phyloP scores from a whole-genome alignment of 2,113 vertebrate genomes.

The Leuciscus idus region DNA sequence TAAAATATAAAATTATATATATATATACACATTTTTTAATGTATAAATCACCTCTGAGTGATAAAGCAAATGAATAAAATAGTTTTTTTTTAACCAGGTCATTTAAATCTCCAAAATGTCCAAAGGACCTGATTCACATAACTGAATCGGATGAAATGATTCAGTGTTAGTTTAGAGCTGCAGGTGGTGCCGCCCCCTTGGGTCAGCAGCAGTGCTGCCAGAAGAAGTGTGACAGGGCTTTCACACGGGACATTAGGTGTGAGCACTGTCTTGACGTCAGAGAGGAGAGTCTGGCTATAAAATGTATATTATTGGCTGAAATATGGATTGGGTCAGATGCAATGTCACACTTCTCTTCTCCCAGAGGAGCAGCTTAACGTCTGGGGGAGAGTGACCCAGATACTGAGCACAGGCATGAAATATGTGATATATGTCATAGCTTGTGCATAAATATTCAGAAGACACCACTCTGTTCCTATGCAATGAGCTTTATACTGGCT shows the following conservation, averaged over 20 bases:
- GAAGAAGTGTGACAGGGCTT: slow-evolving; percentile 12
- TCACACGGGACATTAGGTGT: not conserved
- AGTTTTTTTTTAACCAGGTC: not conserved
- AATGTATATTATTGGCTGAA: slow-evolving; percentile 18
- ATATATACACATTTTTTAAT: too few species aligned
- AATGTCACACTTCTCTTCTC: slow-evolving; percentile 5
- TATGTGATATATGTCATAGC: not conserved
- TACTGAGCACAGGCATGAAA: slow-evolving; percentile 16
- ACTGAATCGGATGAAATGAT: not conserved
- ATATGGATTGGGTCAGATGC: slow-evolving; percentile 33
- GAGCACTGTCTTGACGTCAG: not conserved
- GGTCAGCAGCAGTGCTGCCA: not conserved
- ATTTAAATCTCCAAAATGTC: not conserved
- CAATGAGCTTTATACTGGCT: not conserved
- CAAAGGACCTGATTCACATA: not conserved
- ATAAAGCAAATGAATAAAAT: too few species aligned
- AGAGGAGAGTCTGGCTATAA: not conserved
- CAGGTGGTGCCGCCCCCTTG: not conserved
- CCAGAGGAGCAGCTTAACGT: not conserved
- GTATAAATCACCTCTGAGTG: too few species aligned
- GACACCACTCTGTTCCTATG: not conserved
- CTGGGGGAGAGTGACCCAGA: slow-evolving; percentile 21
- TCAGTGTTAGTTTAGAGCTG: not conserved
- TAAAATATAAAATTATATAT: too few species aligned
- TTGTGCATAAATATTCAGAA: not conserved